A percentile compares a stretch with the other conserved stretches of the same genome.
These are phyloP conservation scores for Melanostoma scalare DNA, from an alignment of 2,888 invertebrate species.

Conservation along the genomic window DNA sequence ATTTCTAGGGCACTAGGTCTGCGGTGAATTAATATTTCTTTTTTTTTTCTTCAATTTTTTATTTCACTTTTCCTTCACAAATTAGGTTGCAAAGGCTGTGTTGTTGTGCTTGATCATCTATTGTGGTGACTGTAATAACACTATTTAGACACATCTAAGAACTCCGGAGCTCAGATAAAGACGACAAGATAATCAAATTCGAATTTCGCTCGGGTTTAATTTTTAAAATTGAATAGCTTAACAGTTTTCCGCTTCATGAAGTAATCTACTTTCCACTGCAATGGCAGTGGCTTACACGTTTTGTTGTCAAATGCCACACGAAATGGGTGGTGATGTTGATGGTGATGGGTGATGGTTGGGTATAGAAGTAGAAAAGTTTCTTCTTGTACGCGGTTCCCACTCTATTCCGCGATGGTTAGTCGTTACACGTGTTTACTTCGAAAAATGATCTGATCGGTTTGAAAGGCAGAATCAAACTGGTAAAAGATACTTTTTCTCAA, in stretches of 20 bases:
- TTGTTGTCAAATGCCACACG: conserved; percentile 60
- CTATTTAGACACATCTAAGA: conserved; percentile 38
- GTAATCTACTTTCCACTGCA: conserved; percentile 69
- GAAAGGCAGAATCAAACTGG: conserved; percentile 67
- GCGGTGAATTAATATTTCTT: conserved; percentile 53
- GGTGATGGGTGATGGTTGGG: conserved; percentile 25
- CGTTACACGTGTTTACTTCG: conserved; percentile 29
- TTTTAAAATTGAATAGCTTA: conserved; percentile 58
- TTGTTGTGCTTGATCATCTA: conserved; percentile 50
- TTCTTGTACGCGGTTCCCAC: conserved; percentile 23
- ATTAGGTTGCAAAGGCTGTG: conserved; percentile 46
- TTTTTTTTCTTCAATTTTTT: conserved; percentile 8
- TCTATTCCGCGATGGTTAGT: conserved; percentile 50
- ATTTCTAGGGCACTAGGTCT: conserved; percentile 73
- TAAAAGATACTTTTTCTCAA: conserved; percentile 57
- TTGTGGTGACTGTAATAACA: conserved; percentile 51
- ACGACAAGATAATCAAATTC: conserved; percentile 16
- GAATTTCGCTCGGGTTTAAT: conserved; percentile 62
- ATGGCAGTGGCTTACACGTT: conserved; percentile 36
- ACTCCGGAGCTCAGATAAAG: not conserved
- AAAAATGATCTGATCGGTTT: conserved; percentile 65
- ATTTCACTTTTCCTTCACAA: conserved; percentile 56
- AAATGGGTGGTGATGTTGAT: conserved; percentile 44
- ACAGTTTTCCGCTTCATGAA: conserved; percentile 67
- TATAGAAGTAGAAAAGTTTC: conserved; percentile 44